Base-by-base conservation (phyloP, 2,888 invertebrate genomes). In the Drosophila phalerata region DNA sequence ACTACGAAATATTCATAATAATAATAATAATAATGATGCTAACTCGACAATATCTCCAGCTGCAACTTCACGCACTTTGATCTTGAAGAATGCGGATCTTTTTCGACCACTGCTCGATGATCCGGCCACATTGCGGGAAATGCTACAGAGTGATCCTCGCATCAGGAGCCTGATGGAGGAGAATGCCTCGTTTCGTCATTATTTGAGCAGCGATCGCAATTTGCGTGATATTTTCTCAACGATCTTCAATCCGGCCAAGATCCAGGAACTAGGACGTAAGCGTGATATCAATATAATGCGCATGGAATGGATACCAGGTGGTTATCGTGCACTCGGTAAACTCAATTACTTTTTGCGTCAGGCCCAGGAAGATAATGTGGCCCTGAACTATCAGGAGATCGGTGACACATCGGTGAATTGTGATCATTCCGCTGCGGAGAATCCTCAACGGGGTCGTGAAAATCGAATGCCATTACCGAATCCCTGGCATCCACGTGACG, bases 381-480 rank as follows among this genome's bases (percentile, higher is more conserved):
- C 88, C 22, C 19, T 22, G 45, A 58, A 38, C 8, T 88, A 62
- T 22, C 65, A 69, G 65, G 38, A 55, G 1, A 9, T 37, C 1
- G 28, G 28, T 1, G 17, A 40, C 0, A n/a, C n/a, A n/a, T 4
- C 9, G 0, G 6, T 9, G 2, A 2, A 2, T 1, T 22, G 5
- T 11, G 8, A 37, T 4, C 3, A 4, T 0, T 0, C 3, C 3
- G 19, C 2, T 2, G 19, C 2, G 2, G 47, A 48, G 0, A 72
- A 85, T 58, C 70, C 76, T 0, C 85, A 86, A 40, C 82, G 73
- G 5, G 88, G 89, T 1, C 56, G 42, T 1, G 78, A 82, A n/a
- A 89, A 89, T 17, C 63, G 45, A 0, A 19, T 51, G 51, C 85
- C 85, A 1, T n/a, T 85, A 15, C 85, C 89, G 0, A 89, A 85